Conservation (phyloP, 2,797 vertebrate species). For the Enteromius paludinosus region DNA sequence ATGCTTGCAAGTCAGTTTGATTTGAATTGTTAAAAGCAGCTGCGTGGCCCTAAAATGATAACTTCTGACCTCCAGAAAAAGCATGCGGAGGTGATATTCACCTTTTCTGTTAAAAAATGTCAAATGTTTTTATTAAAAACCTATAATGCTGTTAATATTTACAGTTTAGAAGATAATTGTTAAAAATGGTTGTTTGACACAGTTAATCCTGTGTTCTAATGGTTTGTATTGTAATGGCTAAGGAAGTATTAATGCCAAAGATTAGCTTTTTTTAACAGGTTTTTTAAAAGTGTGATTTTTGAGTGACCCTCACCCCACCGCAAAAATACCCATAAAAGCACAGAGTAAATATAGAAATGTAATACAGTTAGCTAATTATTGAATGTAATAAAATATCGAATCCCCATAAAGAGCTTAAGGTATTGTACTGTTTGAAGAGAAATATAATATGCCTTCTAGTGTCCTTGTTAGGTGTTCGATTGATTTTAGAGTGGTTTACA, state of each 20-base stretch:
- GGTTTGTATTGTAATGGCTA: not conserved
- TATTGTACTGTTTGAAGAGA: constrained; percentile 27
- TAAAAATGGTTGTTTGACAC: not conserved
- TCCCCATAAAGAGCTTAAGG: too few relatives aligned
- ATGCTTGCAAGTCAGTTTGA: not conserved
- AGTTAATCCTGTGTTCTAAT: not conserved
- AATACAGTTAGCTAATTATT: not conserved
- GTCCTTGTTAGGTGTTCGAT: constrained; percentile 16
- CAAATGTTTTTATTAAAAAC: not conserved
- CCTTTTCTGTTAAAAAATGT: not conserved
- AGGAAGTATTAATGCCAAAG: not conserved
- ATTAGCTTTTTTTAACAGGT: not conserved
- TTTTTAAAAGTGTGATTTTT: not conserved
- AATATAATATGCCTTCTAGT: not conserved
- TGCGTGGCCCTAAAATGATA: not conserved
- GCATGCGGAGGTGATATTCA: not conserved
- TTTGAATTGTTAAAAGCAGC: not conserved
- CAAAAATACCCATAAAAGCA: not conserved
- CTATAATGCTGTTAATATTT: not conserved
- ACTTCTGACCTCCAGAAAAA: not conserved
- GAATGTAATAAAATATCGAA: not conserved
- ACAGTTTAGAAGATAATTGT: not conserved
- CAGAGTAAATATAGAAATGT: not conserved
- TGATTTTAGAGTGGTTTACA: constrained; percentile 19
- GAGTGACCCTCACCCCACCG: too few relatives aligned